Evolutionary conservation across 2,113 vertebrate species (phyloP), one percentile per base, ranked within the genome.

Genomic region (Rissa tridactyla): DNA sequence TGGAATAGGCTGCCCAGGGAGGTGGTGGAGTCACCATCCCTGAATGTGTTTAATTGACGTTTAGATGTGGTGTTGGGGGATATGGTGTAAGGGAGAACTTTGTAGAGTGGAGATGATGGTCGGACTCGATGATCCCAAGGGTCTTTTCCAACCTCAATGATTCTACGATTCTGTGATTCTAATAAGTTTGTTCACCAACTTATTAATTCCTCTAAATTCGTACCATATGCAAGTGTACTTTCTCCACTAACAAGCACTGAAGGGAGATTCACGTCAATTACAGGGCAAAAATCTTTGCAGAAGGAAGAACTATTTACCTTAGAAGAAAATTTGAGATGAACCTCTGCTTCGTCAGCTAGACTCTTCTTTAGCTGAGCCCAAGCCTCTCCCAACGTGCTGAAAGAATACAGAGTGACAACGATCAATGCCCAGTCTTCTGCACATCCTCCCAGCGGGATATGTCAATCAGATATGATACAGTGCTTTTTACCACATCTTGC

Each of bases 331-430:
- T 99, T 99, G 75, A 99, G 98, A 95, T 99, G 99, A 97, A 99
- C 99, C 86, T 99, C 99, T 5, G 99, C 99, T 92, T 99, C 99
- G 12, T 99, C 99, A 14, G 99, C 98, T 40, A 99, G 98, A 91
- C 99, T 99, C 97, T 99, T 99, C 98, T 99, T 99, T 65, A 99
- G 98, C 94, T 99, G 99, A 57, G 98, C 98, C 99, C 99, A 99
- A 6, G 99, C 98, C 82, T 99, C 99, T 86, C 99, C 99, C 36
- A 99, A 97, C 23, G 99, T 99, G 66, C 99, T 99, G 97, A 60
- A 96, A 96, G 30, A 77, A 94, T 18, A 92, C 22, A 92, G 44
- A 73, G 34, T 2, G 16, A 92, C 70, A 95, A 38, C 1, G 12
- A 71, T 75, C 76, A 94, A 11, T 7, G 54, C 11, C 36, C 55